These are phyloP conservation scores for Platycercus adscitus DNA, from an alignment of 2,113 vertebrate species.

Conservation along the genomic window DNA sequence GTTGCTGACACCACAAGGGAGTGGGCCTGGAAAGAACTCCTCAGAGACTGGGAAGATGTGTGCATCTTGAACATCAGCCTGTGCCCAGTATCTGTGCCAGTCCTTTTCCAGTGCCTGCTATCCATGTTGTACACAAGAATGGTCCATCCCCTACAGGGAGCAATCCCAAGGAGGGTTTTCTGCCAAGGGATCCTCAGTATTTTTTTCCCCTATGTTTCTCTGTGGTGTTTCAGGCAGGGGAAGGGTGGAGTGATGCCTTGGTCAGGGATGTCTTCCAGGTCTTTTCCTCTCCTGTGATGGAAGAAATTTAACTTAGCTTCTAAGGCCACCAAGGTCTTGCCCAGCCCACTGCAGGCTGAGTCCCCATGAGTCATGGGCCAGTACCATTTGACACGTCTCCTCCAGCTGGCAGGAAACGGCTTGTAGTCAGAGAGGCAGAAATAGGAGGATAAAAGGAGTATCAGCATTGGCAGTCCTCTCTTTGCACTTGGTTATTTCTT, in stretches of 20 bases:
- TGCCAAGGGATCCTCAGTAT: neutral
- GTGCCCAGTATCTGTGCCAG: neutral
- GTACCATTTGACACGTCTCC: neutral
- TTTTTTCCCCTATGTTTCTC: neutral
- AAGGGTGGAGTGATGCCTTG: neutral
- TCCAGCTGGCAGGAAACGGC: neutral
- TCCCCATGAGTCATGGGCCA: neutral
- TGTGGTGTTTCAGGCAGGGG: neutral
- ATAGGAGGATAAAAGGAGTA: neutral
- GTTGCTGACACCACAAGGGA: neutral
- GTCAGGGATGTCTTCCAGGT: neutral
- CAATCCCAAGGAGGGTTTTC: neutral
- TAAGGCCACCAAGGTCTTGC: neutral
- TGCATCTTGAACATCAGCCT: neutral
- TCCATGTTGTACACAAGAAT: neutral
- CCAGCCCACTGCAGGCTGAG: neutral
- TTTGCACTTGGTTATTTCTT: constrained; percentile 19
- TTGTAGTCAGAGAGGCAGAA: neutral
- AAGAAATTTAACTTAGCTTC: neutral
- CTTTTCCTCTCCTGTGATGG: neutral
- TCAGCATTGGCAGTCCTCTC: neutral
- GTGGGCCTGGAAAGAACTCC: neutral
- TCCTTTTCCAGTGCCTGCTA: neutral
- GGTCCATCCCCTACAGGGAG: neutral
- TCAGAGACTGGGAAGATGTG: neutral